Evolutionary conservation across 2,888 invertebrate genomes (phyloP).

Genomic region (Muschampia plurimacula): DNA sequence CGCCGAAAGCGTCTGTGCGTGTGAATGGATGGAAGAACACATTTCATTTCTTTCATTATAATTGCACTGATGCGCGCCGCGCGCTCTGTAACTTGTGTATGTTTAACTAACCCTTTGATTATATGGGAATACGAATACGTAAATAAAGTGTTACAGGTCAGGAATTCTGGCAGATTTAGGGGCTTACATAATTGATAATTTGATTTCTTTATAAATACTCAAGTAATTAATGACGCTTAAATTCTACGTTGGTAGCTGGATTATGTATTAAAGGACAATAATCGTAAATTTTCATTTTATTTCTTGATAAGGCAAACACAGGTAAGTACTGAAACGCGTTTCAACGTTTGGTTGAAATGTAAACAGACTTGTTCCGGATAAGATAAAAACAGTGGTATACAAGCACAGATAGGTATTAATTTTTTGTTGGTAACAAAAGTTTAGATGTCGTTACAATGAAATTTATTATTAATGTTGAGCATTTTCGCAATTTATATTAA

Average conservation of each 20-base stretch:
- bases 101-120: conserved; percentile 69
- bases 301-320: conserved; percentile 76
- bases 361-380: conserved; percentile 84
- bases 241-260: neutral
- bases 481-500: neutral
- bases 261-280: conserved; percentile 45
- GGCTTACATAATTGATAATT: conserved; percentile 22
- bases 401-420: conserved; percentile 23
- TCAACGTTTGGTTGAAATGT: conserved; percentile 81
- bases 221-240: neutral
- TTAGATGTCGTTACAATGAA: conserved; percentile 5
- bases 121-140: conserved; percentile 56
- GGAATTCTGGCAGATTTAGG: conserved; percentile 4
- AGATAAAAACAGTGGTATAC: conserved; percentile 74
- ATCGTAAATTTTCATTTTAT: conserved; percentile 74
- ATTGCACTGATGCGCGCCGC: conserved; percentile 83
- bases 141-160: conserved; percentile 31
- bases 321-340: conserved; percentile 76
- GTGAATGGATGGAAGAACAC: conserved; percentile 82
- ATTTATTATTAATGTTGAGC: neutral
- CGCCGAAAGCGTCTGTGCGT: conserved; percentile 82
- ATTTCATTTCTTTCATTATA: conserved; percentile 81
- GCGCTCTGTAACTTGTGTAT: conserved; percentile 62
- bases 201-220: neutral
- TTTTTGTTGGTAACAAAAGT: conserved; percentile 8